Percentiles rank a stretch among this genome's conserved stretches.
phyloP scores from a whole-genome alignment of 2,797 vertebrate species.

The Alcedo atthis region DNA sequence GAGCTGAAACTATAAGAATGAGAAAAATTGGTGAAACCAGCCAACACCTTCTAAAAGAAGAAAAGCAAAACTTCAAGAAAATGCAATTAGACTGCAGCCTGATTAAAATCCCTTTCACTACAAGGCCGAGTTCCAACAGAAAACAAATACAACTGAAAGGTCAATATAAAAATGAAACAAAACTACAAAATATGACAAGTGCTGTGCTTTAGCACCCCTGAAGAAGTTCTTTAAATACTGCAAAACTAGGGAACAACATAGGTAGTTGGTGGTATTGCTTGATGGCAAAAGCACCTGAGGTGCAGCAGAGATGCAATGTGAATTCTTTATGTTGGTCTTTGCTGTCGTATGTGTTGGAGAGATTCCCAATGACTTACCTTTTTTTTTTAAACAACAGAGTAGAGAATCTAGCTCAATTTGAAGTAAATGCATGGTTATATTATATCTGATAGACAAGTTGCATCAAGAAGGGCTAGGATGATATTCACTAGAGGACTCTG shows the following conservation, averaged over 20 bases:
- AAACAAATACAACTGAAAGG: background rate
- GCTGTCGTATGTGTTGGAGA: background rate
- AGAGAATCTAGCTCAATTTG: background rate
- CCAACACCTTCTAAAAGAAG: background rate
- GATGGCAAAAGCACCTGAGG: background rate
- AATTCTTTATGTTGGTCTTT: background rate
- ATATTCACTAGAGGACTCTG: background rate
- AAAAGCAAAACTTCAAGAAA: background rate
- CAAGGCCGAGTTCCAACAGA: background rate
- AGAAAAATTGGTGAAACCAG: background rate
- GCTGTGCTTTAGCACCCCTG: background rate
- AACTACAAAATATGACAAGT: background rate
- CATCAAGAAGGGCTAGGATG: background rate
- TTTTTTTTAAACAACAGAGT: background rate
- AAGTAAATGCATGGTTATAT: conserved; percentile 5
- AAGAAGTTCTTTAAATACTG: background rate
- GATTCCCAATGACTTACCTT: background rate
- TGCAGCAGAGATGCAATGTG: background rate
- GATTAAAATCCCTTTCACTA: background rate
- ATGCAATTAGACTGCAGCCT: background rate
- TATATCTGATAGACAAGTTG: background rate
- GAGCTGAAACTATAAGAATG: background rate
- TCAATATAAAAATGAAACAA: background rate
- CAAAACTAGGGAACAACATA: background rate
- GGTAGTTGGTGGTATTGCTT: background rate